A percentile compares a stretch with the other conserved stretches of the same genome.
These are phyloP conservation scores for Malthinus seriepunctatus DNA, from an alignment of 2,888 invertebrate genomes.

Conservation along the genomic window DNA sequence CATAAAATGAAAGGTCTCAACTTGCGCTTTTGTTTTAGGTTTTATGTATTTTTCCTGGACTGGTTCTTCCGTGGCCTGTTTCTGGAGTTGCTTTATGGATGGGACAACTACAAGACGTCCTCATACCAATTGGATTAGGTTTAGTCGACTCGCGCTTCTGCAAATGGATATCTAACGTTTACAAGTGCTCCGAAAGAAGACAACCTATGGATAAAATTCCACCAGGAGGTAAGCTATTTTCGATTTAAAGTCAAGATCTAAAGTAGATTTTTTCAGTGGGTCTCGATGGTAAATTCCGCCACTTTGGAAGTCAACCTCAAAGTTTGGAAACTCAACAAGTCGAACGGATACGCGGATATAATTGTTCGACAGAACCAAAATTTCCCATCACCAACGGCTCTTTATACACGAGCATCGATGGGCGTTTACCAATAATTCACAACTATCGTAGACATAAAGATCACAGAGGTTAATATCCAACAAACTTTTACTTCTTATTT, in stretches of 20 bases:
- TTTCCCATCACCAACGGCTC: slow-evolving; percentile 65
- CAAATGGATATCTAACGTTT: slow-evolving; percentile 60
- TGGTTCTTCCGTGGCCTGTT: slow-evolving; percentile 58
- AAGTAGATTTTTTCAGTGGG: slow-evolving; percentile 49
- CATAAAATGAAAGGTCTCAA: no score
- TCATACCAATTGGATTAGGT: slow-evolving; percentile 61
- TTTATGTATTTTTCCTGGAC: slow-evolving; percentile 57
- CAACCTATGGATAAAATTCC: slow-evolving; percentile 51
- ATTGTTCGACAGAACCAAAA: slow-evolving; percentile 55
- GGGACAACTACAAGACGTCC: slow-evolving; percentile 60
- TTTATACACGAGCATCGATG: slow-evolving; percentile 57
- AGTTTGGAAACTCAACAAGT: slow-evolving; percentile 46
- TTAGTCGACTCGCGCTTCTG: slow-evolving; percentile 63
- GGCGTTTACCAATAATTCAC: slow-evolving; percentile 58
- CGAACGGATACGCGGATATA: slow-evolving; percentile 36
- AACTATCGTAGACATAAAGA: slow-evolving; percentile 55
- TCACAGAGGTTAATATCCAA: slow-evolving; percentile 35
- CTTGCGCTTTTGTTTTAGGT: slow-evolving; percentile 47
- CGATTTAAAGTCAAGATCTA: background rate
- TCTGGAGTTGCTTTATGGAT: slow-evolving; percentile 61
- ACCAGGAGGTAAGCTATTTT: slow-evolving; percentile 47
- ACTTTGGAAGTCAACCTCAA: slow-evolving; percentile 56
- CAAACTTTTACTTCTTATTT: background rate
- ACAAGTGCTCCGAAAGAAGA: slow-evolving; percentile 49
- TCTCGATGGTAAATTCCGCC: slow-evolving; percentile 64